Evolutionary conservation across 2,113 vertebrate species (phyloP).

Genomic region (Theropithecus gelada): DNA sequence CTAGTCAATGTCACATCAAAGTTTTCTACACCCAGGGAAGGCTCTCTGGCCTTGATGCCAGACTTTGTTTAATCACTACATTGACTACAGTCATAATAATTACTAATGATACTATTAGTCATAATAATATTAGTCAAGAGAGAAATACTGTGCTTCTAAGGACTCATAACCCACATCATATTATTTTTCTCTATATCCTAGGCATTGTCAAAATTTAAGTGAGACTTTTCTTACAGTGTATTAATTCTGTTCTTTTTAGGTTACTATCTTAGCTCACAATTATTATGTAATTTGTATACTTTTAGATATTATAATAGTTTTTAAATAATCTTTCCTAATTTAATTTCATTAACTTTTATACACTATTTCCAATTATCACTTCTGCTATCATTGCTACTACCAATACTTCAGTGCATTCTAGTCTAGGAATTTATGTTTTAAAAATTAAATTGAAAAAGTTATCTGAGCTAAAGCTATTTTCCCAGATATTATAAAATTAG

Average conservation of each 20-base stretch:
- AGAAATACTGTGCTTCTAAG: neutral
- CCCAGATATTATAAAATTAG: slow-evolving; percentile 41
- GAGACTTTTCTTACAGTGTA: neutral
- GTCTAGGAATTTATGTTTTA: slow-evolving; percentile 10
- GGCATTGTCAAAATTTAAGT: neutral
- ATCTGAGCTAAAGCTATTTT: neutral
- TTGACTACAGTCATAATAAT: neutral
- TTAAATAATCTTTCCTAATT: neutral
- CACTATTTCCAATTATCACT: neutral
- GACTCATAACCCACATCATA: neutral
- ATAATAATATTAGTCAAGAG: neutral
- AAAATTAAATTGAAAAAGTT: slow-evolving; percentile 25
- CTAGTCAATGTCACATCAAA: neutral
- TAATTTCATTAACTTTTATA: slow-evolving; percentile 55
- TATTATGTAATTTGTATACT: neutral
- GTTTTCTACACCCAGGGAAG: neutral
- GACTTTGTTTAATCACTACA: neutral
- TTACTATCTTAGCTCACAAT: neutral
- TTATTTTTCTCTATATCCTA: fast-evolving
- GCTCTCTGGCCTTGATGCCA: neutral
- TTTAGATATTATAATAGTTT: neutral
- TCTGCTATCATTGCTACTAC: neutral
- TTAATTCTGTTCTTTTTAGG: neutral
- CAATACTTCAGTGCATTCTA: slow-evolving; percentile 36
- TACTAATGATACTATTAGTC: neutral